Conservation (phyloP, 2,888 invertebrate species). For the Magallana nippona region DNA sequence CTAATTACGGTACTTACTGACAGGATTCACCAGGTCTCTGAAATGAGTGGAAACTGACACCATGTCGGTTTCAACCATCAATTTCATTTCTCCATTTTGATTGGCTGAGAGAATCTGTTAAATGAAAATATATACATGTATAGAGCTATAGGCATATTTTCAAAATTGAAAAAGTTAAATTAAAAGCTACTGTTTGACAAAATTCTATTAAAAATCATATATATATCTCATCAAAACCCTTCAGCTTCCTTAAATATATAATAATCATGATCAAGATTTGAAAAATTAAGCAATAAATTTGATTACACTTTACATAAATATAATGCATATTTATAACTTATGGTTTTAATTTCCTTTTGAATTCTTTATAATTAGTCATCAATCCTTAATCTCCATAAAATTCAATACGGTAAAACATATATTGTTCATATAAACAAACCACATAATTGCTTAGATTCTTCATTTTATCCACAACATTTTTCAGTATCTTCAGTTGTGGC, state of each 20-base stretch:
- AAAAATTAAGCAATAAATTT: too few relatives aligned
- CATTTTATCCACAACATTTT: constrained; percentile 91
- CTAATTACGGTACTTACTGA: constrained; percentile 69
- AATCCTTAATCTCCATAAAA: too few relatives aligned
- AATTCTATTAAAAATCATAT: too few relatives aligned
- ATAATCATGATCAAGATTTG: too few relatives aligned
- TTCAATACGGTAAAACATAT: too few relatives aligned
- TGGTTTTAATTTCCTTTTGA: too few relatives aligned
- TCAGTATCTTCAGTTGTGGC: constrained; percentile 88
- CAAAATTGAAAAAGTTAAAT: too few relatives aligned
- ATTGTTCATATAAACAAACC: constrained; percentile 63
- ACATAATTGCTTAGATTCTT: constrained; percentile 88
- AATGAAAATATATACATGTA: constrained; percentile 28
- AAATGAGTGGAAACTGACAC: constrained; percentile 91
- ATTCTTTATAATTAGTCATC: too few relatives aligned
- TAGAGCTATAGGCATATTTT: background rate
- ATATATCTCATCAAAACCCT: too few relatives aligned
- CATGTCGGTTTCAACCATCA: constrained; percentile 89
- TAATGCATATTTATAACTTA: background rate
- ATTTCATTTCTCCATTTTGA: constrained; percentile 83
- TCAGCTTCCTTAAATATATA: too few relatives aligned
- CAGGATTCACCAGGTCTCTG: constrained; percentile 86
- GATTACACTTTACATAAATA: background rate
- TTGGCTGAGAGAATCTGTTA: constrained; percentile 85
- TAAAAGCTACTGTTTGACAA: too few relatives aligned